Evolutionary conservation across 2,113 vertebrate species (phyloP).

Genomic region (Falcunculus frontatus): DNA sequence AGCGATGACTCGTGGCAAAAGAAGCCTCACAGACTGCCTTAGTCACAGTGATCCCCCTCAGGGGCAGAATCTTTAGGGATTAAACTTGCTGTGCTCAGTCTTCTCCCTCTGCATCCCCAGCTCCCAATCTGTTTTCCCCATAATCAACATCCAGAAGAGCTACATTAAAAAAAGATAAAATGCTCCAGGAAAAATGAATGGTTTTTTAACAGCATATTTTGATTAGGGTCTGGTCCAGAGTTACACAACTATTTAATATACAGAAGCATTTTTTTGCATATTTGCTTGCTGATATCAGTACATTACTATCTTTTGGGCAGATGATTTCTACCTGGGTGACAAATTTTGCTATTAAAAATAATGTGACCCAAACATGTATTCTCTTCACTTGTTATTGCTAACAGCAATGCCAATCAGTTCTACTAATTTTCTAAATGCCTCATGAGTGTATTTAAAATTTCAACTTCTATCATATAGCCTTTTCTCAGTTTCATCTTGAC

Average conservation of each 20-base stretch:
- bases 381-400: neutral
- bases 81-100: neutral
- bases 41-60: neutral
- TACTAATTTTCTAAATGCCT: neutral
- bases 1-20: neutral
- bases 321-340: neutral
- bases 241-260: neutral
- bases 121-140: neutral
- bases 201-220: neutral
- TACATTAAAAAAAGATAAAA: neutral
- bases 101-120: neutral
- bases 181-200: accelerated
- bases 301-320: neutral
- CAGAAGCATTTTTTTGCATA: neutral
- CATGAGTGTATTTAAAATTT: neutral
- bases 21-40: neutral
- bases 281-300: neutral
- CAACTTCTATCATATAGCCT: neutral
- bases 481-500: neutral
- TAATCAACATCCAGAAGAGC: neutral
- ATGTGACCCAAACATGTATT: accelerated
- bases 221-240: neutral
- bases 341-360: neutral
- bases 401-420: neutral
- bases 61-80: neutral